A percentile compares a stretch with the other conserved stretches of the same genome.
Conservation (phyloP, 2,113 vertebrate species). For the Apistogramma diplotaenia region DNA sequence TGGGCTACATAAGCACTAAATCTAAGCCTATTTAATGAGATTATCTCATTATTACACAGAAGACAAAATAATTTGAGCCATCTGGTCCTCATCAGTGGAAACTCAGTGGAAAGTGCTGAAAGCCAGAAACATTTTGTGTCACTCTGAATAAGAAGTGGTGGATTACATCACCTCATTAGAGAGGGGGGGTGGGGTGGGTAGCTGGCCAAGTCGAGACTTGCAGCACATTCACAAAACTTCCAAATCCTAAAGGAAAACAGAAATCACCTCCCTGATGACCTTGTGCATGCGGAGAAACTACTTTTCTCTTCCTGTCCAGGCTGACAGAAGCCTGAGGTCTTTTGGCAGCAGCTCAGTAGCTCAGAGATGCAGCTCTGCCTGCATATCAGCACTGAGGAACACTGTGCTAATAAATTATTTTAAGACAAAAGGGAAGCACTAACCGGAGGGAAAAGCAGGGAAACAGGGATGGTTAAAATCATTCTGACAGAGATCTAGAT, state of each 20-base stretch:
- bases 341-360: slow-evolving; percentile 47
- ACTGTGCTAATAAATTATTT: background rate
- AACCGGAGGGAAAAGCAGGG: background rate
- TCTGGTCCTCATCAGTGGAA: background rate
- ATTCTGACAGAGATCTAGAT: background rate
- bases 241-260: background rate
- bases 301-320: background rate
- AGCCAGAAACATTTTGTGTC: slow-evolving; percentile 3
- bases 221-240: slow-evolving; percentile 9
- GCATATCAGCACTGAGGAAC: background rate
- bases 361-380: background rate
- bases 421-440: background rate
- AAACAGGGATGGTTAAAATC: background rate
- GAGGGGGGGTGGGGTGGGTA: no score
- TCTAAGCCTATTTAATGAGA: background rate
- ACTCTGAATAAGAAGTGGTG: background rate
- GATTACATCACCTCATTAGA: slow-evolving; percentile 7
- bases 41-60: background rate
- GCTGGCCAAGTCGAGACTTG: background rate
- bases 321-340: slow-evolving; percentile 37
- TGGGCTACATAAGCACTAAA: background rate
- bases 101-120: background rate
- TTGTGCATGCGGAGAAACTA: background rate
- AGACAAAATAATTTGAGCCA: background rate
- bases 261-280: background rate